Conservation (phyloP, 2,113 vertebrate genomes). For the Apus apus region DNA sequence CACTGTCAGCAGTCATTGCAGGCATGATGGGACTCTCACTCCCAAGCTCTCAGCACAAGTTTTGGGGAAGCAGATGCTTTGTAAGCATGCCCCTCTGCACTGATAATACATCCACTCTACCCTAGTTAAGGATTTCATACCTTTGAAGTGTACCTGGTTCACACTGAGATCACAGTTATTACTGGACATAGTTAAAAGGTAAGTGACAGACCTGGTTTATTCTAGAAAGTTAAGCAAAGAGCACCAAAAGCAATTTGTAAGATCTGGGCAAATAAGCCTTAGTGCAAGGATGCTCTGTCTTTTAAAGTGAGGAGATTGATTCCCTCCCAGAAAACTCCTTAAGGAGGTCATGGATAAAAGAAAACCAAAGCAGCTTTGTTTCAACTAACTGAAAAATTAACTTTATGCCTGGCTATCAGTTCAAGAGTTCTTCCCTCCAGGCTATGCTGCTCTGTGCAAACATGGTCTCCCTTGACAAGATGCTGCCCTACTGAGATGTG, state of each 20-base stretch:
- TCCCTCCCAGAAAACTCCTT: background rate
- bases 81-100: rapidly evolving
- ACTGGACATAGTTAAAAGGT: background rate
- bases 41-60: background rate
- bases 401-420: background rate
- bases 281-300: background rate
- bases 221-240: background rate
- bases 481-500: slow-evolving; percentile 1
- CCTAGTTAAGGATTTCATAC: background rate
- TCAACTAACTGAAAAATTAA: background rate
- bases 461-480: background rate
- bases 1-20: background rate
- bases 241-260: background rate
- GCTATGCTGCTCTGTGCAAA: slow-evolving; percentile 24
- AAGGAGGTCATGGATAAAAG: slow-evolving; percentile 27
- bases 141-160: background rate
- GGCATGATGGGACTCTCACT: background rate
- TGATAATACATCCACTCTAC: background rate
- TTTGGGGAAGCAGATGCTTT: background rate
- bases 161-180: background rate
- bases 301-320: background rate
- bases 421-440: slow-evolving; percentile 24
- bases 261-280: background rate
- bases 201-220: background rate
- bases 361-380: slow-evolving; percentile 35